Evolutionary conservation across 2,888 invertebrate species (phyloP).

Genomic region (Coelogynopora nodosa): DNA sequence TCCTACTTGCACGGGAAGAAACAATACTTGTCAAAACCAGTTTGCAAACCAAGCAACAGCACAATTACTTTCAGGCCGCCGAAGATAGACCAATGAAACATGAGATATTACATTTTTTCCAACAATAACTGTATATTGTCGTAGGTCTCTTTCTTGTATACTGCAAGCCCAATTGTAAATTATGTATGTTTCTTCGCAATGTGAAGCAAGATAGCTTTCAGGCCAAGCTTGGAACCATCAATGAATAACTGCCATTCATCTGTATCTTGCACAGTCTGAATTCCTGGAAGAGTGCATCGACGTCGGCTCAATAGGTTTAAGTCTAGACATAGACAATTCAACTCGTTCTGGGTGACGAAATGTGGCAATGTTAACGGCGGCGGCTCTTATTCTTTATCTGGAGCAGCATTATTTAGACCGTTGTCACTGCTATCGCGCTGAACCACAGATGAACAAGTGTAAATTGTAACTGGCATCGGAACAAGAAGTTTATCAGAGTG

Average conservation of each 20-base stretch:
- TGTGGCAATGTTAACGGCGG: neutral
- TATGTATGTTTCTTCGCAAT: neutral
- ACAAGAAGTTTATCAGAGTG: neutral
- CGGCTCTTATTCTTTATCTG: neutral
- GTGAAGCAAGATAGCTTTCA: slow-evolving; percentile 8
- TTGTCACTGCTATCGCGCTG: neutral
- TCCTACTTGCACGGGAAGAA: no score
- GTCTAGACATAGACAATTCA: neutral
- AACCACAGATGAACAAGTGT: neutral
- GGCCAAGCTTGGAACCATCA: neutral
- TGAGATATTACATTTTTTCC: neutral
- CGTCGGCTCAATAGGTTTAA: neutral
- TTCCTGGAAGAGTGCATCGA: neutral
- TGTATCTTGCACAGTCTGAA: neutral
- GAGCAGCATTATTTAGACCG: neutral
- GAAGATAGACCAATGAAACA: neutral
- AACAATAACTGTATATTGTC: neutral
- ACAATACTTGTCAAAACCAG: no score
- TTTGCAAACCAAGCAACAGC: neutral
- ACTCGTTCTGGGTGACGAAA: neutral
- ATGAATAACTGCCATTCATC: slow-evolving; percentile 10
- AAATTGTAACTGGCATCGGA: neutral
- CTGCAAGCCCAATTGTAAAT: neutral
- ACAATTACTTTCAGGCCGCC: slow-evolving; percentile 17
- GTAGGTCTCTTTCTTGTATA: neutral